Evolutionary conservation across 2,113 vertebrate species (phyloP).

Genomic region (Myotis brandtii): DNA sequence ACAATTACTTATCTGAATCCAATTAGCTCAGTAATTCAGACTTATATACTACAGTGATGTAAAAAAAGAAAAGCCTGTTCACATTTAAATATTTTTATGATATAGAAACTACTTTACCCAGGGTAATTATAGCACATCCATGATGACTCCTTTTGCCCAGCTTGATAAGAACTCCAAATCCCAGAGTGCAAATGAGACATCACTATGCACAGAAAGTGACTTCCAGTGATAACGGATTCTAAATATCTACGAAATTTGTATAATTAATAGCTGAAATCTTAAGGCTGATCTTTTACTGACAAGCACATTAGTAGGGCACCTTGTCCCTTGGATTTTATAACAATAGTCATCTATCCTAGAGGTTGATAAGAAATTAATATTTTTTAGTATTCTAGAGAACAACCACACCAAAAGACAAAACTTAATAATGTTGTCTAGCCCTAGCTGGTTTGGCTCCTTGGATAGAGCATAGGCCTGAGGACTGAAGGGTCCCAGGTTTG

Average conservation of each 20-base stretch:
- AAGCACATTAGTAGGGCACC: conserved; percentile 26
- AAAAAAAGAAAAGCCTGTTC: background rate
- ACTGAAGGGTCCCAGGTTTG: too few relatives aligned
- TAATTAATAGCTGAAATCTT: conserved; percentile 51
- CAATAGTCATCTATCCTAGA: conserved; percentile 11
- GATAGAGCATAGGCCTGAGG: too few relatives aligned
- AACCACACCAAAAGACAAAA: conserved; percentile 58
- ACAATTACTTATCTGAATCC: conserved; percentile 14
- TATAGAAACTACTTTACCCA: conserved; percentile 17
- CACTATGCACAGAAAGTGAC: conserved; percentile 11
- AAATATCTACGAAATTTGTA: conserved; percentile 54
- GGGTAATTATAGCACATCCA: conserved; percentile 1
- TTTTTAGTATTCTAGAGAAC: conserved; percentile 63
- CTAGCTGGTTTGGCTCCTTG: too few relatives aligned
- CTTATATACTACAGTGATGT: background rate
- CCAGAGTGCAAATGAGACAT: conserved; percentile 33
- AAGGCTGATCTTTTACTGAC: conserved; percentile 40
- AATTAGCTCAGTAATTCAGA: conserved; percentile 47
- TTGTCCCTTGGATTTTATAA: conserved; percentile 59
- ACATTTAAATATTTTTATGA: conserved; percentile 44
- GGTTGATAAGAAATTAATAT: conserved; percentile 67
- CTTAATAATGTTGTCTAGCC: conserved; percentile 56
- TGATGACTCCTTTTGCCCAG: conserved; percentile 1
- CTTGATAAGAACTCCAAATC: background rate
- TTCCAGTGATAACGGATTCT: background rate